phyloP scores from a whole-genome alignment of 2,797 vertebrate species.

The Scleropages formosus region DNA sequence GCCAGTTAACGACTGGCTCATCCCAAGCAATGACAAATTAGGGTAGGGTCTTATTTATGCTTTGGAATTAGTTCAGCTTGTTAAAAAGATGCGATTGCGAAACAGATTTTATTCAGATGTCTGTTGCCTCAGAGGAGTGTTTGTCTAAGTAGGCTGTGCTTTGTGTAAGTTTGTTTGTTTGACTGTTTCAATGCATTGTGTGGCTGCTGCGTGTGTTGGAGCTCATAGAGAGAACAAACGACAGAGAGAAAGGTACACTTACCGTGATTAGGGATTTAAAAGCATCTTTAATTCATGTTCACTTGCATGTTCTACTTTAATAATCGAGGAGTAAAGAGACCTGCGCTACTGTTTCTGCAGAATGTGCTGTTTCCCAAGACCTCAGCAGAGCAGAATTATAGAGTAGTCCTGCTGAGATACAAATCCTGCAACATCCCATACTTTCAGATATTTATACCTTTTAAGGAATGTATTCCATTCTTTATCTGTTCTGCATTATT shows the following conservation, averaged over 20 bases:
- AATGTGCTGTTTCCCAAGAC: background rate
- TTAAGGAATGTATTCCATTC: too few species aligned
- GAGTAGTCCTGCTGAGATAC: background rate
- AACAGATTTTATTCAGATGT: background rate
- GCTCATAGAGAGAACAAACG: constrained; percentile 8
- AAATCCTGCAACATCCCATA: background rate
- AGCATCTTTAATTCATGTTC: constrained; percentile 47
- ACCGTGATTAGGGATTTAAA: constrained; percentile 41
- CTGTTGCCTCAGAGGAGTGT: background rate
- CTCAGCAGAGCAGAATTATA: background rate
- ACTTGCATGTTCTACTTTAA: constrained; percentile 32
- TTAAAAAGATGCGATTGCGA: background rate
- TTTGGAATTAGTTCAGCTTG: background rate
- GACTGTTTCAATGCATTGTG: too few species aligned
- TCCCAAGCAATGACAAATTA: background rate
- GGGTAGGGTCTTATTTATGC: background rate
- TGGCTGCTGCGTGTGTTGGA: constrained; percentile 1
- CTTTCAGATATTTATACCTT: too few species aligned
- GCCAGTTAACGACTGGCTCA: background rate
- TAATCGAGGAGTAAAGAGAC: constrained; percentile 36
- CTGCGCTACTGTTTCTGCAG: background rate
- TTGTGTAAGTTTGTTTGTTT: background rate
- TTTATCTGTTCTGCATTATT: too few species aligned
- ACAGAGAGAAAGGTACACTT: constrained; percentile 26
- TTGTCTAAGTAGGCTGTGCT: background rate